Base-by-base conservation (phyloP, 2,888 invertebrate species). In the Plusia festucae region DNA sequence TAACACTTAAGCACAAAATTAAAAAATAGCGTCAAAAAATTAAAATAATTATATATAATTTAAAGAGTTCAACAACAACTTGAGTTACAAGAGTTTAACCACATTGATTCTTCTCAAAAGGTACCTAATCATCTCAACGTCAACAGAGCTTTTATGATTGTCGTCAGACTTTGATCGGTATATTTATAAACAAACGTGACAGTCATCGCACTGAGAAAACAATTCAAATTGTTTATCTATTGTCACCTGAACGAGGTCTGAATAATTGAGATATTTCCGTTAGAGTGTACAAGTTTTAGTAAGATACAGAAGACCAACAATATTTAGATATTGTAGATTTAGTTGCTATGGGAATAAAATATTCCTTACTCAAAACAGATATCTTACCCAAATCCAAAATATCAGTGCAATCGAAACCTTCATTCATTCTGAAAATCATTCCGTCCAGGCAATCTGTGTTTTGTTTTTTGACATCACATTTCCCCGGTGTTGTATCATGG, bases 51-150 rank as follows among this genome's bases (percentile, higher is more conserved):
- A n/a, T n/a, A n/a, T n/a, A n/a, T n/a, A n/a, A n/a, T n/a, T n/a
- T n/a, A n/a, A n/a, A 24, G 2, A 52, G 34, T 34, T 32, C 46
- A 32, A 61, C 8, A 7, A 54, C 54, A 55, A 1, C 46, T 9
- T 11, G 49, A 32, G n/a, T n/a, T n/a, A n/a, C n/a, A n/a, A n/a
- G n/a, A n/a, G n/a, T n/a, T n/a, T n/a, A n/a, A n/a, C n/a, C n/a
- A n/a, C n/a, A 65, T 16, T 15, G 16, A 46, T 56, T 49, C 58
- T 58, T 58, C n/a, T n/a, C 51, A 52, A 6, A 22, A 46, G 7
- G 27, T 53, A 62, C 40, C 53, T n/a, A n/a, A 60, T 65, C 78
- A 74, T 65, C 64, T 68, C 49, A 64, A 77, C 15, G 65, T 74
- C 77, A 67, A 9, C 27, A 8, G 16, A 30, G 73, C 54, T 70